A percentile compares a stretch with the other conserved stretches of the same genome.
Evolutionary conservation across 2,113 vertebrate genomes (phyloP).

Genomic region (Megalops atlanticus): DNA sequence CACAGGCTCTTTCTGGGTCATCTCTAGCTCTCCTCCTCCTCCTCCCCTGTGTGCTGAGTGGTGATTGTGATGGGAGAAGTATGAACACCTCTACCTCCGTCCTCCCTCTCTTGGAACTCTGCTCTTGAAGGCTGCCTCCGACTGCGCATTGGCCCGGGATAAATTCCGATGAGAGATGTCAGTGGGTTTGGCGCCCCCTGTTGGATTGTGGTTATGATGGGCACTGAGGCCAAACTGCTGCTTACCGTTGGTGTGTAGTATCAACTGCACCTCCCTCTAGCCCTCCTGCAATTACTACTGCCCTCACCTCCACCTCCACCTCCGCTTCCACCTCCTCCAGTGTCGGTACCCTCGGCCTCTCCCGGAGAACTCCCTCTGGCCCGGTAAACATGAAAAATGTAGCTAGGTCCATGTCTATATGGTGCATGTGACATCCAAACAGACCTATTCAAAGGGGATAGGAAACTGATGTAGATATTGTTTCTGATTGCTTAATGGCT

Average conservation of each 20-base stretch:
- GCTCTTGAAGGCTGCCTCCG: constrained; percentile 91
- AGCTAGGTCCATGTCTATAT: too few relatives aligned
- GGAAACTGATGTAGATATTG: too few relatives aligned
- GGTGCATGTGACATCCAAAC: too few relatives aligned
- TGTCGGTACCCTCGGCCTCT: constrained; percentile 78
- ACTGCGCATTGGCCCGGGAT: constrained; percentile 91
- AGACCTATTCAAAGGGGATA: too few relatives aligned
- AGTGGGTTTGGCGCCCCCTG: constrained; percentile 84
- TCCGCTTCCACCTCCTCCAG: too few relatives aligned
- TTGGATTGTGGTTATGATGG: constrained; percentile 66
- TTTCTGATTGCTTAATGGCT: too few relatives aligned
- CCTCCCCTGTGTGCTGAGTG: constrained; percentile 55
- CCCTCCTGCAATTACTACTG: constrained; percentile 64
- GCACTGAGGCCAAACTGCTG: constrained; percentile 62
- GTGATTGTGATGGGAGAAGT: constrained; percentile 68
- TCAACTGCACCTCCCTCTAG: constrained; percentile 74
- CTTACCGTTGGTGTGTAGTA: constrained; percentile 72
- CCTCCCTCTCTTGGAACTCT: constrained; percentile 82
- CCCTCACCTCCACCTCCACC: constrained; percentile 44
- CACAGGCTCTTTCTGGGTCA: constrained; percentile 64
- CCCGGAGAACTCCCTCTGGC: constrained; percentile 83
- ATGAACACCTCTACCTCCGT: constrained; percentile 39
- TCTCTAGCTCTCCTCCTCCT: constrained; percentile 65
- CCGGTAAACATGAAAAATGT: too few relatives aligned
- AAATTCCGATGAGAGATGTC: constrained; percentile 93